A percentile compares a stretch with the other conserved stretches of the same genome.
Evolutionary conservation across 35 echinoderm and acorn worm species (phyloP).

Genomic region (Anneissia japonica): DNA sequence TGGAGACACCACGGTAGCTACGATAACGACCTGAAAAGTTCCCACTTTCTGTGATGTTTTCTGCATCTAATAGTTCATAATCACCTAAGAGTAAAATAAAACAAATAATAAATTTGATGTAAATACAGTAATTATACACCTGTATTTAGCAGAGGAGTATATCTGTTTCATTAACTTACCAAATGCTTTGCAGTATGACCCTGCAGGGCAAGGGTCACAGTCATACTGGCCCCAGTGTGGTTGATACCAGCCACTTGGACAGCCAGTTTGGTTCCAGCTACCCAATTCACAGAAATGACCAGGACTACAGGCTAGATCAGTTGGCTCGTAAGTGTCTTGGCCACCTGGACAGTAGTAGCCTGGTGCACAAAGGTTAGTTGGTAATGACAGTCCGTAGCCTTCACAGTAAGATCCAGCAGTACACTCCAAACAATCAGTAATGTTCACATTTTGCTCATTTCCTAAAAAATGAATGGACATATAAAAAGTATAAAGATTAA

Average conservation of each 20-base stretch:
- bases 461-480: too few species aligned
- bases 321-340: constrained; percentile 72
- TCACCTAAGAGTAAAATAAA: constrained; percentile 45
- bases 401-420: constrained; percentile 90
- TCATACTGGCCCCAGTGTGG: constrained; percentile 78
- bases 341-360: constrained; percentile 90
- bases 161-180: constrained; percentile 32
- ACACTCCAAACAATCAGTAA: constrained; percentile 63
- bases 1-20: constrained; percentile 73
- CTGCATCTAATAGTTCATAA: constrained; percentile 75
- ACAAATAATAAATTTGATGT: background rate
- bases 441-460: constrained; percentile 58
- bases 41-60: constrained; percentile 70
- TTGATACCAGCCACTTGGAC: constrained; percentile 82
- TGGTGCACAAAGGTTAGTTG: constrained; percentile 44
- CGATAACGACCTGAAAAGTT: constrained; percentile 83
- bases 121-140: background rate
- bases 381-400: constrained; percentile 53
- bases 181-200: constrained; percentile 87
- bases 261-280: constrained; percentile 74
- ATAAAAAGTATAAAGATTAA: too few species aligned
- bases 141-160: background rate
- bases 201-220: constrained; percentile 76
- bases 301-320: constrained; percentile 85
- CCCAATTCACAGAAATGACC: constrained; percentile 83